Percentiles rank a stretch among this genome's conserved stretches.
Evolutionary conservation across 2,888 invertebrate species (phyloP).

Genomic region (Mechanitis mazaeus): DNA sequence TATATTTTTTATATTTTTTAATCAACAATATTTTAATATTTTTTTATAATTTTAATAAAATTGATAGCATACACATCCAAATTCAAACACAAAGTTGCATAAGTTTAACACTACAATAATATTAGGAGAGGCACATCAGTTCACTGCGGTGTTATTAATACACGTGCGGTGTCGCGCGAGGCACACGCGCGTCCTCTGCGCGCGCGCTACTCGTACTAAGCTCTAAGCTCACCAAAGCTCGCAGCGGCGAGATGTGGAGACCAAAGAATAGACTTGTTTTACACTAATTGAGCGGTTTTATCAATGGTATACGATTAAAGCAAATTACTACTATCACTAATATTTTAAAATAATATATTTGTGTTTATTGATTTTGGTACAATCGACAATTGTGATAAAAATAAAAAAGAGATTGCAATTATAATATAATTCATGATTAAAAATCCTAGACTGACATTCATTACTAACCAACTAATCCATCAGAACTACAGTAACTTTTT

Average conservation of each 20-base stretch:
- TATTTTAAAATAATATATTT: not conserved
- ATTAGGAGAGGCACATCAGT: conserved; percentile 30
- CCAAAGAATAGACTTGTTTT: conserved; percentile 25
- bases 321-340: not conserved
- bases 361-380: not conserved
- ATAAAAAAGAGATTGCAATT: no score
- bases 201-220: conserved; percentile 67
- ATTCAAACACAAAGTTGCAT: not conserved
- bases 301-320: conserved; percentile 13
- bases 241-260: conserved; percentile 22
- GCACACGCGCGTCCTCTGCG: conserved; percentile 58
- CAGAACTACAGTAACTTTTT: no score
- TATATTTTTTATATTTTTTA: no score
- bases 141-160: conserved; percentile 24
- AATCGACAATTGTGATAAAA: no score
- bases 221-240: conserved; percentile 50
- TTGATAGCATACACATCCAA: no score
- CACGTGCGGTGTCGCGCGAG: conserved; percentile 21
- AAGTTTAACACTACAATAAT: not conserved
- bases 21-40: no score
- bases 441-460: no score
- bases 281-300: conserved; percentile 23
- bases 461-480: no score
- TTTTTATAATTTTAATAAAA: no score
- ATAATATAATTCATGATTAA: no score